A percentile compares a stretch with the other conserved stretches of the same genome.
phyloP scores from a whole-genome alignment of 1,140 invertebrate species.

The Grapholita molesta region DNA sequence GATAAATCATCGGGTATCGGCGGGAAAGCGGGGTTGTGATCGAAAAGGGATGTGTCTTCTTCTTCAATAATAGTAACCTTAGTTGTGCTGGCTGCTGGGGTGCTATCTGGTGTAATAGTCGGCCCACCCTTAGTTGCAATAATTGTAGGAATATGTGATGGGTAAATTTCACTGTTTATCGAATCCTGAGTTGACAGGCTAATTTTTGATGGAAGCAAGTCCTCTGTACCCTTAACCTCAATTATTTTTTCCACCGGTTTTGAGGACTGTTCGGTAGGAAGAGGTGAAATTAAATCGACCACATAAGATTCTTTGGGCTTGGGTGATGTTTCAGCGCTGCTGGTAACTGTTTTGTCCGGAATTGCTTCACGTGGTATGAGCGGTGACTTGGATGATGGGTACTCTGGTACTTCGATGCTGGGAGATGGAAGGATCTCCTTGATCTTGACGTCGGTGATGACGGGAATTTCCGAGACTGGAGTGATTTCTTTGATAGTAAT shows the following conservation, averaged over 20 bases:
- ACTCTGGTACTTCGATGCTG: slow-evolving; percentile 57
- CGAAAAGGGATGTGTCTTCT: slow-evolving; percentile 60
- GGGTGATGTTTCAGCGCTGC: slow-evolving; percentile 21
- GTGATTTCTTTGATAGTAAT: slow-evolving; percentile 76
- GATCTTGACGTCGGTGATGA: slow-evolving; percentile 69
- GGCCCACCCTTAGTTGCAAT: slow-evolving; percentile 44
- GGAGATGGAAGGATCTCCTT: slow-evolving; percentile 68
- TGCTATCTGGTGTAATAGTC: slow-evolving; percentile 24
- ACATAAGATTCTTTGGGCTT: slow-evolving; percentile 36
- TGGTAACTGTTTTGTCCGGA: slow-evolving; percentile 38
- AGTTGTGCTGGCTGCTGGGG: slow-evolving; percentile 40
- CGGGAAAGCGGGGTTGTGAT: slow-evolving; percentile 69
- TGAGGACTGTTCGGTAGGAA: slow-evolving; percentile 19
- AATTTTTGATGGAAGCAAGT: slow-evolving; percentile 53
- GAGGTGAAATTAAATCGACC: slow-evolving; percentile 32
- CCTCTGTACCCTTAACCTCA: slow-evolving; percentile 29
- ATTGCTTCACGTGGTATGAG: slow-evolving; percentile 65
- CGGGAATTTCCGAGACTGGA: slow-evolving; percentile 66
- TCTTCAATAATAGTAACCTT: slow-evolving; percentile 52
- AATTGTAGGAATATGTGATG: slow-evolving; percentile 39
- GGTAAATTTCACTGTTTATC: slow-evolving; percentile 46
- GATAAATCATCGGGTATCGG: slow-evolving; percentile 68
- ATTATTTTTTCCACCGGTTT: slow-evolving; percentile 17
- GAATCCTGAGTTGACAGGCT: slow-evolving; percentile 60
- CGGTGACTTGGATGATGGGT: slow-evolving; percentile 66